These are phyloP conservation scores for Sitta europaea DNA, from an alignment of 2,113 vertebrate genomes.

Conservation along the genomic window DNA sequence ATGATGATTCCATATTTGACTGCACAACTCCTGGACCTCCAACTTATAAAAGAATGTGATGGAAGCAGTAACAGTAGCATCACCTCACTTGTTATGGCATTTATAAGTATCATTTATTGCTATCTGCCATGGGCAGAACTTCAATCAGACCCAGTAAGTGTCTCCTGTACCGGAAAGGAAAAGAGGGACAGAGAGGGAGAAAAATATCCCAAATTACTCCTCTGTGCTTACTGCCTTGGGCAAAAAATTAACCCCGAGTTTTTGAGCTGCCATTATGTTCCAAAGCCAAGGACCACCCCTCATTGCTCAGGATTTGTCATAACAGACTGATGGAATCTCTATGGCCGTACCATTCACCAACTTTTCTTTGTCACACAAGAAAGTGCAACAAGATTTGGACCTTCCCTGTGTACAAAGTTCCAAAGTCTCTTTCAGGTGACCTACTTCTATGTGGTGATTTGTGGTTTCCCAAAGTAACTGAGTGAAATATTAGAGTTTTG, in stretches of 20 bases:
- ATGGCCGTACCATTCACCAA: background rate
- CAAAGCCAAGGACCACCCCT: background rate
- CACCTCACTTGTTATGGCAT: background rate
- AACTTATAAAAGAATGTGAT: background rate
- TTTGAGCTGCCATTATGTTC: background rate
- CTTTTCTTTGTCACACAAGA: background rate
- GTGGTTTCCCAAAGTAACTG: background rate
- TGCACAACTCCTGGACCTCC: background rate
- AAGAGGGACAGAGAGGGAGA: accelerated
- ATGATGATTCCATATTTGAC: background rate
- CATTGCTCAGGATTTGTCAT: background rate
- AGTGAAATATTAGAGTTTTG: background rate
- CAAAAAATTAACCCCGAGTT: background rate
- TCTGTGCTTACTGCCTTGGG: background rate
- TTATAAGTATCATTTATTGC: background rate
- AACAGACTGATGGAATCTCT: background rate
- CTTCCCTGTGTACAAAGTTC: background rate
- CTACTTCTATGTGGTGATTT: background rate
- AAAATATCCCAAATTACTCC: background rate
- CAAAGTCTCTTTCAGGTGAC: background rate
- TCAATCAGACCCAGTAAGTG: background rate
- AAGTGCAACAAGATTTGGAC: background rate
- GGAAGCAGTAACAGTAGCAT: background rate
- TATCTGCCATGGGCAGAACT: background rate
- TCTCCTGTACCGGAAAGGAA: background rate